Percentiles rank a stretch among this genome's conserved stretches.
Conservation (phyloP, 2,113 vertebrate genomes). For the Candoia aspera region DNA sequence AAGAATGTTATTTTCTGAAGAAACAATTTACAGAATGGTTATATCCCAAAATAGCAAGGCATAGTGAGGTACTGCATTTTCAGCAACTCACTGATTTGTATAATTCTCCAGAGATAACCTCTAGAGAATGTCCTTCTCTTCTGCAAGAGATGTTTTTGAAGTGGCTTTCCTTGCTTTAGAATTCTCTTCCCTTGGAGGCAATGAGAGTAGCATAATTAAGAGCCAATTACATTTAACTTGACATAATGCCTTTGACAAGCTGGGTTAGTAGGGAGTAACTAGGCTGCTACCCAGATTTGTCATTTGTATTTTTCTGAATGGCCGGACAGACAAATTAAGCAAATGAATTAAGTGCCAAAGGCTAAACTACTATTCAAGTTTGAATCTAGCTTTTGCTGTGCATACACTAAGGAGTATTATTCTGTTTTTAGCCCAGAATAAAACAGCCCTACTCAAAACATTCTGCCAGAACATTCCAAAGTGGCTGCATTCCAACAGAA, state of each 20-base stretch:
- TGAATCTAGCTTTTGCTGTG: neutral
- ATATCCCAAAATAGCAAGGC: neutral
- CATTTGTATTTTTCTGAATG: neutral
- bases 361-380: neutral
- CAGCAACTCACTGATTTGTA: neutral
- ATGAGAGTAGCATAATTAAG: neutral
- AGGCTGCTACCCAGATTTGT: neutral
- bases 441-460: neutral
- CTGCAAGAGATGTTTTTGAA: neutral
- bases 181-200: neutral
- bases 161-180: neutral
- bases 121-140: neutral
- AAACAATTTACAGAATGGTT: neutral
- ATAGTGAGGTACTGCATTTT: neutral
- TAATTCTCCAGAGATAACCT: neutral
- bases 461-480: neutral
- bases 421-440: neutral
- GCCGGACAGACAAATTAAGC: neutral
- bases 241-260: neutral
- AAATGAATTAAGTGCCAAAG: neutral
- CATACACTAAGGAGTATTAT: neutral
- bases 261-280: neutral
- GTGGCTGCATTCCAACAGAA: neutral
- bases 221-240: neutral
- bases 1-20: neutral